Percentiles rank a stretch among this genome's conserved stretches.
Evolutionary conservation across 2,797 vertebrate species (phyloP).

Genomic region (Valencia hispanica): DNA sequence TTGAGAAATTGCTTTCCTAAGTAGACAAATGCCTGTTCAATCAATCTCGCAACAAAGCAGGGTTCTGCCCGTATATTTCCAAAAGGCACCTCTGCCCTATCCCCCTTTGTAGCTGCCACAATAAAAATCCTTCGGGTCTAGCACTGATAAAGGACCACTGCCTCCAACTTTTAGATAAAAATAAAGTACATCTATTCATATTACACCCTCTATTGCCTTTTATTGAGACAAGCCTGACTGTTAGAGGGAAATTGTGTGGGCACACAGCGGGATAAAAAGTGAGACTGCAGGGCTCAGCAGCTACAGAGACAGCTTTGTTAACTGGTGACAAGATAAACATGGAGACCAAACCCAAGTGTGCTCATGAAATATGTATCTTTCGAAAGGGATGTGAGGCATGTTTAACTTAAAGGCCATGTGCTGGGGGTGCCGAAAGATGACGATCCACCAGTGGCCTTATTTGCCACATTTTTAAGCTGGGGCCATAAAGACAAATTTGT

Average conservation of each 20-base stretch:
- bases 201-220: constrained; percentile 33
- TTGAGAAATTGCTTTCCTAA: constrained; percentile 45
- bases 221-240: constrained; percentile 34
- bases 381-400: constrained; percentile 26
- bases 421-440: constrained; percentile 30
- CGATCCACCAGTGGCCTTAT: constrained; percentile 32
- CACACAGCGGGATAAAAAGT: constrained; percentile 30
- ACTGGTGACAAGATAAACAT: constrained; percentile 63
- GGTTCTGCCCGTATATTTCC: constrained; percentile 40
- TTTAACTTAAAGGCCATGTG: constrained; percentile 44
- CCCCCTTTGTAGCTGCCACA: constrained; percentile 50
- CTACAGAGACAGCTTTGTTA: constrained; percentile 55
- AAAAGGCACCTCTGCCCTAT: constrained; percentile 32
- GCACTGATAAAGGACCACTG: constrained; percentile 49
- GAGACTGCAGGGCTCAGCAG: constrained; percentile 34
- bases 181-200: constrained; percentile 47
- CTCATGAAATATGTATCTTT: constrained; percentile 68
- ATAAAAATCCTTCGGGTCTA: constrained; percentile 32
- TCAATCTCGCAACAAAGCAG: constrained; percentile 54
- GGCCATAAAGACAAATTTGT: constrained; percentile 30
- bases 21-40: constrained; percentile 32
- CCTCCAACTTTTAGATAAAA: constrained; percentile 36
- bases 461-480: constrained; percentile 17
- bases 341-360: constrained; percentile 40
- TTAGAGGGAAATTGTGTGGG: constrained; percentile 23